These are phyloP conservation scores for Caenorhabditis inopinata DNA, from an alignment of 1,140 invertebrate species.

Conservation along the genomic window DNA sequence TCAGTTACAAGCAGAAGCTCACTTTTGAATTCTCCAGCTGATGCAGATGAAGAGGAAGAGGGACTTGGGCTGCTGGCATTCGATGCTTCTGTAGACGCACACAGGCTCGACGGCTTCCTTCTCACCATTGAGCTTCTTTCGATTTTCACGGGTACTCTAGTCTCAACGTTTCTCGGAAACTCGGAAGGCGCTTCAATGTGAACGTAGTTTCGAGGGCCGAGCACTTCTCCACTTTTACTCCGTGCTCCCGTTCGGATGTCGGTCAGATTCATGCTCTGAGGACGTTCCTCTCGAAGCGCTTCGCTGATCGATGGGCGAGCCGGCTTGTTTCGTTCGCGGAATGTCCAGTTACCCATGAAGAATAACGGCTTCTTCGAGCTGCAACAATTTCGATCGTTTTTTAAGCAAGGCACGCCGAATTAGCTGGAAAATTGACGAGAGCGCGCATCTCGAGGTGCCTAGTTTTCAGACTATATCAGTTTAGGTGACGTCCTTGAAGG, in stretches of 20 bases:
- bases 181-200: background rate
- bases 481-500: too few relatives aligned
- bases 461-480: too few relatives aligned
- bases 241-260: conserved; percentile 5
- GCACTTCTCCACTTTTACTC: conserved; percentile 12
- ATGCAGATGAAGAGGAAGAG: background rate
- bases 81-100: background rate
- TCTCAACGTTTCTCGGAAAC: conserved; percentile 16
- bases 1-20: too few relatives aligned
- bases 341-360: conserved; percentile 43
- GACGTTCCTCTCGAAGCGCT: conserved; percentile 33
- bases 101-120: background rate
- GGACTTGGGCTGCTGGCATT: background rate
- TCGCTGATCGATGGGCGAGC: background rate
- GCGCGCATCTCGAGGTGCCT: too few relatives aligned
- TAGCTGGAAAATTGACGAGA: too few relatives aligned
- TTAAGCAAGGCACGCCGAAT: too few relatives aligned
- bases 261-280: conserved; percentile 34
- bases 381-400: background rate
- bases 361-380: conserved; percentile 47
- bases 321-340: conserved; percentile 29
- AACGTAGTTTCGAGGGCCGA: background rate
- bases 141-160: conserved; percentile 14
- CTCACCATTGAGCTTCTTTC: conserved; percentile 3
- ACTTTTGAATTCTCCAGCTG: background rate